Evolutionary conservation across 2,797 vertebrate species (phyloP), one percentile per base, ranked within the genome.

Genomic region (Cynodonichthys magdalenae): DNA sequence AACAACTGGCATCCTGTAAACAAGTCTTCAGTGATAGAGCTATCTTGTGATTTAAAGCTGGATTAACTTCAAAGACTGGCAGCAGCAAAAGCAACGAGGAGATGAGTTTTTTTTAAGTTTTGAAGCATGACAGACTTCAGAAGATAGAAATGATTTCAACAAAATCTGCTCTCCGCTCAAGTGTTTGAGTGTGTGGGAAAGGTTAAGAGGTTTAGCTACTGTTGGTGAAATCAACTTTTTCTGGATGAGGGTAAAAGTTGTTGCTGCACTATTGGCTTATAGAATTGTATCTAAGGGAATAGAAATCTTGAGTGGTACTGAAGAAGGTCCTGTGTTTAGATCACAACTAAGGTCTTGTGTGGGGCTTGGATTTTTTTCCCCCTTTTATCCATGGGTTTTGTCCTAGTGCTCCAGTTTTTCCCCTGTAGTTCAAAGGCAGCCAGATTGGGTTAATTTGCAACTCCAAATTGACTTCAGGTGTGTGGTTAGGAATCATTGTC

Each of bases 21-120:
- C 53, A 49, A 11, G 44, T 18, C 45, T 41, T 41, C 31, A 15
- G 17, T 19, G 0, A 49, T 54, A 55, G 47, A 19, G 29, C 12
- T 64, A 49, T 28, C n/a, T 55, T 12, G 10, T 48, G 62, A 55
- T 55, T 52, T 55, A 6, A 53, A 24, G 59, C 44, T 53, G 3
- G 27, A 44, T 31, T 20, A 51, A 52, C 28, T 18, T 55, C 46
- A 69, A 45, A 27, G 12, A 64, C 10, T 60, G 17, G 51, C 19
- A 45, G 1, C 14, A 3, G 44, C 44, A 15, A 53, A 49, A 2
- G 3, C 29, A 1, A 24, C 14, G 47, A 27, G 17, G 29, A 45
- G 44, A 45, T n/a, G 44, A 42, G 41, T n/a, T 15, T 18, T 44
- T 44, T 44, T 44, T 6, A 2, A 9, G 44, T 45, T 45, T 45